phyloP scores from a whole-genome alignment of 1,140 invertebrate genomes.

The Aphaenogaster ashmeadi region DNA sequence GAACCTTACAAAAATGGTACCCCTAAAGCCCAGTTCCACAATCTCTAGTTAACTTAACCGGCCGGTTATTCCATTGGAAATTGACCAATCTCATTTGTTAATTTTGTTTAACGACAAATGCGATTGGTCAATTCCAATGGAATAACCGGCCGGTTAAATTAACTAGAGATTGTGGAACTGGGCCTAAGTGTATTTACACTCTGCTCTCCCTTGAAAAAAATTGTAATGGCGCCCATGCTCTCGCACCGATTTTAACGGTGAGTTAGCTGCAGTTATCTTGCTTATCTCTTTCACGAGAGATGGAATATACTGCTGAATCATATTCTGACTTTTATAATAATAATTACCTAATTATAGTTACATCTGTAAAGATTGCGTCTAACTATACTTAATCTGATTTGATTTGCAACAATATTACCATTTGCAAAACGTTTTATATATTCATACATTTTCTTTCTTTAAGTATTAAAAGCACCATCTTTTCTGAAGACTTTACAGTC shows the following conservation, averaged over 20 bases:
- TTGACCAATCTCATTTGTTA: too few species aligned
- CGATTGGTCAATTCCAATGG: too few species aligned
- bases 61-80: too few species aligned
- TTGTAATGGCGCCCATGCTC: too few species aligned
- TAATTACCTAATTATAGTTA: background rate
- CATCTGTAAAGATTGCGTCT: background rate
- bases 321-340: background rate
- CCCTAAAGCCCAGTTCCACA: too few species aligned
- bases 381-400: background rate
- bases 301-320: background rate
- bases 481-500: background rate
- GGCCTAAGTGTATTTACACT: too few species aligned
- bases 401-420: background rate
- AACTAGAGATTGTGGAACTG: too few species aligned
- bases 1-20: too few species aligned
- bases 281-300: background rate
- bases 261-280: conserved; percentile 1
- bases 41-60: too few species aligned
- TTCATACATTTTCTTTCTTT: background rate
- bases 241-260: background rate
- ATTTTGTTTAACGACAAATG: too few species aligned
- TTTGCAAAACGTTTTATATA: background rate
- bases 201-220: too few species aligned
- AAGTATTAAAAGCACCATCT: background rate
- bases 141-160: too few species aligned